Conservation (phyloP, 2,113 vertebrate species). For the Actinemys pallida region DNA sequence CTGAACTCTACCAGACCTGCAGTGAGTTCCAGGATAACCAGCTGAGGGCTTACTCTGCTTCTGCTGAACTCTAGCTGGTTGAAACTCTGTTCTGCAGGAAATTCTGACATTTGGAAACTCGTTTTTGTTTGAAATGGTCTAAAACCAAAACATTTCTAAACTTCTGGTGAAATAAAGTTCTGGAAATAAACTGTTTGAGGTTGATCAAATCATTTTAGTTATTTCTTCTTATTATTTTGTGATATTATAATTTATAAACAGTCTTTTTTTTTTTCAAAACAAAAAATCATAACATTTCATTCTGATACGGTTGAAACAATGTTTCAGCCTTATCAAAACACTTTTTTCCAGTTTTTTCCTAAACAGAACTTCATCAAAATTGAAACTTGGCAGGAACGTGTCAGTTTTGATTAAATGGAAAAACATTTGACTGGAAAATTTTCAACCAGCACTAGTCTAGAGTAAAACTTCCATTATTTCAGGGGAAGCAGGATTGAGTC, state of each 20-base stretch:
- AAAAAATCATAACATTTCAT: not conserved
- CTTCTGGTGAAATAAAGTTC: not conserved
- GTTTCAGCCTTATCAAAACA: not conserved
- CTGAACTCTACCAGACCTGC: not conserved
- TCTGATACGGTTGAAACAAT: not conserved
- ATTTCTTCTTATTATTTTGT: not conserved
- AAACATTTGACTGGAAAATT: slow-evolving; percentile 5
- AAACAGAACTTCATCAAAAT: not conserved
- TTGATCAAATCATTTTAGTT: not conserved
- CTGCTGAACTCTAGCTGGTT: not conserved
- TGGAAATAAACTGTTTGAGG: not conserved
- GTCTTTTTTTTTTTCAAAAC: not conserved
- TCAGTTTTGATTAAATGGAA: not conserved
- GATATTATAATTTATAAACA: not conserved
- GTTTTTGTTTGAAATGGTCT: not conserved
- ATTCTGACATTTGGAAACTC: not conserved
- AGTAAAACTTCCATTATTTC: slow-evolving; percentile 8
- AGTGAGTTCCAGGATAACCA: not conserved
- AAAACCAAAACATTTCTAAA: slow-evolving; percentile 4
- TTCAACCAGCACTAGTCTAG: not conserved
- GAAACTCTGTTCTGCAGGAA: not conserved
- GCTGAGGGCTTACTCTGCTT: not conserved
- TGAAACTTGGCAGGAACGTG: not conserved
- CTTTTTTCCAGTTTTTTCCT: not conserved
- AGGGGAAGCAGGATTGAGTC: not conserved